Base-by-base conservation (phyloP, 2,797 vertebrate genomes). In the Characodon lateralis region DNA sequence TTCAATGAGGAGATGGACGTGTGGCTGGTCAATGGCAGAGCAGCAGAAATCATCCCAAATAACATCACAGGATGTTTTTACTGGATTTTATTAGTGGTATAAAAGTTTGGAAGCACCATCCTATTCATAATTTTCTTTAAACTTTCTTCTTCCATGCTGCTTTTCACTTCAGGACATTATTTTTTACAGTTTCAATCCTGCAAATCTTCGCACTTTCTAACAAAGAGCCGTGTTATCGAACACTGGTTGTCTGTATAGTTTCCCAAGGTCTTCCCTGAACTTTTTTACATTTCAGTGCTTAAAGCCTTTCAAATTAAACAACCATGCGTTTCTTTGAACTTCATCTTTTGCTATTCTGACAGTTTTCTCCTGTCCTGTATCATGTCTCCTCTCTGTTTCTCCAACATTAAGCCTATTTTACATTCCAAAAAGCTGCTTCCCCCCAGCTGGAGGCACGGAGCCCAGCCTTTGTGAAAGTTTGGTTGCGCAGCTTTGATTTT, bases 341-440 rank as follows among this genome's bases (percentile, higher is more conserved):
- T 59, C 14, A 72, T 41, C 53, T 55, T 56, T 73, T 73, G 53
- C 31, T 55, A 10, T 56, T 56, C 26, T 35, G 10, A 53, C 28
- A 31, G 48, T 71, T 71, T 28, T 72, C 31, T 55, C 20, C 58
- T 61, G 58, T 61, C 58, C 58, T 28, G 58, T 14, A 28, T 28
- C 10, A 18, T 6, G 9, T 46, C 35, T 13, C n/a, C 41, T 70
- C 14, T 48, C 68, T 70, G 43, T 71, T 28, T 53, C 70, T 22
- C 8, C 16, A 71, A 22, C 28, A 53, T 51, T 22, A 35, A 18
- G 70, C 26, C 6, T 24, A 58, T 58, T 72, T 72, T 72, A 72
- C 31, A 58, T 55, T 14, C 31, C 10, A 6, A 39, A 28, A 56
- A 46, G n/a, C 71, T 74, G 26, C 12, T 84, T 70, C 74, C 76